These are phyloP conservation scores for Brachionus sp. DNA, from an alignment of 1,140 invertebrate species.

Conservation along the genomic window DNA sequence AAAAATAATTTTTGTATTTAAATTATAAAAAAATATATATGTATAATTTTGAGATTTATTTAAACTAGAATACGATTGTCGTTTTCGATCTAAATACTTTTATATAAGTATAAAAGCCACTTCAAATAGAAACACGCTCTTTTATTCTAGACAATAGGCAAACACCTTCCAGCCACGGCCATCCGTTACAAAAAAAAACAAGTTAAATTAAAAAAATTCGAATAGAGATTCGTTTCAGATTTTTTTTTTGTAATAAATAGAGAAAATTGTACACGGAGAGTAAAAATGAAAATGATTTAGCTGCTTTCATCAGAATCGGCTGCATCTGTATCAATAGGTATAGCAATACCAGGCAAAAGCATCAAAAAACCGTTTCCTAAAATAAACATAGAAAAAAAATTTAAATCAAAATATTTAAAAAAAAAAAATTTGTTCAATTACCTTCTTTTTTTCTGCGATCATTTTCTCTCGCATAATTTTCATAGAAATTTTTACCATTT, in stretches of 20 bases:
- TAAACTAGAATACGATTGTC: neutral
- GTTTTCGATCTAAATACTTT: neutral
- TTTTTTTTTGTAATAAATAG: neutral
- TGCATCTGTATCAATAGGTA: slow-evolving; percentile 41
- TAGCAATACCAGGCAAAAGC: slow-evolving; percentile 41
- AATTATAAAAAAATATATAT: neutral
- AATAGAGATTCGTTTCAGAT: neutral
- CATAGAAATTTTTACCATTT: slow-evolving; percentile 38
- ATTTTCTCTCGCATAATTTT: slow-evolving; percentile 32
- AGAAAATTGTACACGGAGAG: neutral
- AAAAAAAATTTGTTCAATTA: neutral
- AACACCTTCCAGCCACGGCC: neutral
- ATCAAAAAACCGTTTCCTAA: slow-evolving; percentile 37
- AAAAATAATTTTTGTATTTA: neutral
- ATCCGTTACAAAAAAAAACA: neutral
- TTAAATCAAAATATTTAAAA: neutral
- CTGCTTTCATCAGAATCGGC: slow-evolving; percentile 37
- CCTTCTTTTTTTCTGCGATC: slow-evolving; percentile 43
- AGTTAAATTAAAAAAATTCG: neutral
- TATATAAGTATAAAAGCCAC: neutral
- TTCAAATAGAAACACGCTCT: neutral
- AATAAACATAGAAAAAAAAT: neutral
- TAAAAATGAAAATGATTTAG: neutral
- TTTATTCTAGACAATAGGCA: neutral
- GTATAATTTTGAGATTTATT: neutral